phyloP scores from a whole-genome alignment of 1,140 invertebrate genomes.

The Aphis gossypii region DNA sequence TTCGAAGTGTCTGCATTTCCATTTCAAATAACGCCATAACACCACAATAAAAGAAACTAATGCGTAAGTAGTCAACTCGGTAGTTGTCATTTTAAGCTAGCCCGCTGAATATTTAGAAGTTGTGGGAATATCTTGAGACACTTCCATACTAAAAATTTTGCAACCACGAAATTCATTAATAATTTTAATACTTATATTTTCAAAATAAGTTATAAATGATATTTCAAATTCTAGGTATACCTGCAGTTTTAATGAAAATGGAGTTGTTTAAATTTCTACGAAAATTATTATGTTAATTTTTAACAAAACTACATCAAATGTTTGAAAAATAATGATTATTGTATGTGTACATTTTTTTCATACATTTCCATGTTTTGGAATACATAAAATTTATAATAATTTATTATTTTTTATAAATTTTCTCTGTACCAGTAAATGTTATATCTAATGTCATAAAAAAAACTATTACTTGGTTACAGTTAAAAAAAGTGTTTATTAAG shows the following conservation, averaged over 20 bases:
- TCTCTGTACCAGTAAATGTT: too few relatives aligned
- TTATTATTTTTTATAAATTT: too few relatives aligned
- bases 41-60: neutral
- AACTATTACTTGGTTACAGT: too few relatives aligned
- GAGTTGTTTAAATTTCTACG: too few relatives aligned
- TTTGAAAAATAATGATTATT: neutral
- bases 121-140: neutral
- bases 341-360: neutral
- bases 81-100: neutral
- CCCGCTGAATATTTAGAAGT: neutral
- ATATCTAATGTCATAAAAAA: too few relatives aligned
- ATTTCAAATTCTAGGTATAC: too few relatives aligned
- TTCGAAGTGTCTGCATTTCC: slow-evolving; percentile 48
- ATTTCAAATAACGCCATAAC: slow-evolving; percentile 15
- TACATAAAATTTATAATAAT: too few relatives aligned
- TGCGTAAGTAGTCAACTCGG: neutral
- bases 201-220: too few relatives aligned
- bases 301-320: neutral
- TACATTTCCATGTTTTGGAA: neutral
- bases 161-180: neutral
- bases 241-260: too few relatives aligned
- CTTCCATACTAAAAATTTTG: neutral
- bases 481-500: too few relatives aligned
- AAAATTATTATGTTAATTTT: too few relatives aligned
- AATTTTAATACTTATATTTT: too few relatives aligned